Evolutionary conservation across 2,113 vertebrate genomes (phyloP), one percentile per base, ranked within the genome.

Genomic region (Morone chrysops): DNA sequence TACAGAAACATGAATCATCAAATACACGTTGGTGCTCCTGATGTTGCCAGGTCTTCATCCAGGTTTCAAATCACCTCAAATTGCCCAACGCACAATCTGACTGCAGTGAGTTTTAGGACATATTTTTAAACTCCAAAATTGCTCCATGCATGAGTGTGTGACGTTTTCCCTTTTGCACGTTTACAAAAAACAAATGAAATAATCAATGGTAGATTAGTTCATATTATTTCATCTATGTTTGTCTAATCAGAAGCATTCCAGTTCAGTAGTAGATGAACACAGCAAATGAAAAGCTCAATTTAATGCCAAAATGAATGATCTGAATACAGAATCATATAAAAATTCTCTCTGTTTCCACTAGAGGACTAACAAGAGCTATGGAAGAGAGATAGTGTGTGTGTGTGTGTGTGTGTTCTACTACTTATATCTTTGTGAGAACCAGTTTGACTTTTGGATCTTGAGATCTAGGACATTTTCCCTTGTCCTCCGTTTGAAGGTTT

Each of bases 321-420:
- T 36, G 17, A 41, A 45, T 45, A n/a, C n/a, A 72, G 10, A 74
- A 41, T 4, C n/a, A 16, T 13, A 41, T 41, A 72, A 5, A 53
- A 7, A 38, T 56, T 8, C 25, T n/a, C 17, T 14, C 11, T 53
- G 16, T 56, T 48, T 61, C 70, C 81, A 86, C 77, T 3, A 74
- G 84, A 81, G 73, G 81, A 14, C 77, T 0, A 2, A 43, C 36
- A 78, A 56, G 77, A 74, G 72, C 83, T 22, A 62, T 22, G 25
- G 13, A 41, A 16, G n/a, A 1, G 48, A 60, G 14, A 41, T 3
- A 14, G 2, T 5, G 50, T 40, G 36, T 36, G 48, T 77, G 41
- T 56, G 63, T 20, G 40, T 59, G 12, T 41, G 60, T 5, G 6
- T 66, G 6, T 40, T 69, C 31, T 51, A 18, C 14, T 65, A 45